Evolutionary conservation across 2,797 vertebrate genomes (phyloP).

Genomic region (Pseudochirops corinnae): DNA sequence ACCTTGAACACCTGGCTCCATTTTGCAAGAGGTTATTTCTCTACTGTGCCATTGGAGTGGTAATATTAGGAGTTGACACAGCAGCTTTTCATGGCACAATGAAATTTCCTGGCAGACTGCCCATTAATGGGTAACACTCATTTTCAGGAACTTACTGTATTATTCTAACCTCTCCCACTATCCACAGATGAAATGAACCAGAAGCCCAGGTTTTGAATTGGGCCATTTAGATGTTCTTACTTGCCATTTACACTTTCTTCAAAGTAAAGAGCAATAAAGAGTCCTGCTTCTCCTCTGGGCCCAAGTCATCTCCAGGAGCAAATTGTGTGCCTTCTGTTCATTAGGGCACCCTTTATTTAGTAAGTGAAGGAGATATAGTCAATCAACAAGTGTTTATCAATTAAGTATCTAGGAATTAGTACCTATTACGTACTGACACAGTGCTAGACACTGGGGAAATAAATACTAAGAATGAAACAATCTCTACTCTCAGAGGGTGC

Average conservation of each 20-base stretch:
- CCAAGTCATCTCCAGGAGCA: not conserved
- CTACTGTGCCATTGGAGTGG: not conserved
- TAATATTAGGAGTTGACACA: conserved; percentile 1
- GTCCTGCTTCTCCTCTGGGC: not conserved
- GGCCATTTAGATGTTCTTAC: conserved; percentile 74
- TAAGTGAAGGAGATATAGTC: not conserved
- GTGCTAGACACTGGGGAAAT: not conserved
- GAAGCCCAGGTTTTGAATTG: conserved; percentile 65
- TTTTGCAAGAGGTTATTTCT: conserved; percentile 34
- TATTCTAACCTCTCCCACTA: conserved; percentile 75
- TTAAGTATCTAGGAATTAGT: not conserved
- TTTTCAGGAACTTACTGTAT: conserved; percentile 68
- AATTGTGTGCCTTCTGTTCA: not conserved
- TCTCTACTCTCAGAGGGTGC: not conserved
- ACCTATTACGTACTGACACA: not conserved
- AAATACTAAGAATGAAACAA: not conserved
- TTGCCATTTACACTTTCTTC: conserved; percentile 68
- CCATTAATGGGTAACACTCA: conserved; percentile 75
- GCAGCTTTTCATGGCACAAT: conserved; percentile 61
- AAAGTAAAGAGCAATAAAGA: conserved; percentile 26
- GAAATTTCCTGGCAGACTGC: conserved; percentile 59
- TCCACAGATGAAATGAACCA: conserved; percentile 73
- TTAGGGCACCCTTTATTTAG: not conserved
- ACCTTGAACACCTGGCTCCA: conserved; percentile 30
- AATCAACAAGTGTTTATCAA: not conserved